phyloP scores from a whole-genome alignment of 2,888 invertebrate species.

The Gandaritis pyraliata region DNA sequence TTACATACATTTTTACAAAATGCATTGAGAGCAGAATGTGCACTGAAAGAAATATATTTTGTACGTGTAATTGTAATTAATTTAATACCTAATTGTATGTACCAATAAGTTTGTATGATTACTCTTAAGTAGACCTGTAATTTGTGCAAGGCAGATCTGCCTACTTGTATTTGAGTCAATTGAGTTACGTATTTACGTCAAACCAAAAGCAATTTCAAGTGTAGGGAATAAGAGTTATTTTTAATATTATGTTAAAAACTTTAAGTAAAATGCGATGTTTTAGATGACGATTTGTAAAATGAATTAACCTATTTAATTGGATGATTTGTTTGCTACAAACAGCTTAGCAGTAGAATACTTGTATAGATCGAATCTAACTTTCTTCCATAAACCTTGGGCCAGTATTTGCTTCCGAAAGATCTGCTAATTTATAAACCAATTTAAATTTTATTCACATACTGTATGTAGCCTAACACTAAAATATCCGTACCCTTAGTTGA shows the following conservation, averaged over 20 bases:
- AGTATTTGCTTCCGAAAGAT: constrained; percentile 1
- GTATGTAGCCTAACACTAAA: no score
- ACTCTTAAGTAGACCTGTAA: constrained; percentile 56
- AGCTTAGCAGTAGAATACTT: constrained; percentile 52
- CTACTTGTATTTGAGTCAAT: constrained; percentile 71
- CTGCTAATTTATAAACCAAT: background rate
- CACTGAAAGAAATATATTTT: constrained; percentile 73
- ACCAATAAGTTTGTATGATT: constrained; percentile 69
- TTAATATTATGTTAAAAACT: constrained; percentile 53
- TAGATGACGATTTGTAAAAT: constrained; percentile 28
- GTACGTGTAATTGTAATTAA: constrained; percentile 72
- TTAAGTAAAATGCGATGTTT: constrained; percentile 40
- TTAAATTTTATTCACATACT: no score
- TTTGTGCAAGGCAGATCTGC: constrained; percentile 51
- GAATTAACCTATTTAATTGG: constrained; percentile 37
- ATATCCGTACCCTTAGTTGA: no score
- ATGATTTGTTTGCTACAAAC: constrained; percentile 58
- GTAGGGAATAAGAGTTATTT: constrained; percentile 67
- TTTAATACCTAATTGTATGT: constrained; percentile 64
- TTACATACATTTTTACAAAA: constrained; percentile 38
- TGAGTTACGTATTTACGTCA: constrained; percentile 58
- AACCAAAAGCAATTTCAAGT: constrained; percentile 73
- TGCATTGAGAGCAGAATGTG: constrained; percentile 52
- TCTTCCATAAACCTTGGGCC: constrained; percentile 12
- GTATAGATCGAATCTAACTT: constrained; percentile 39